These are phyloP conservation scores for Trichomalopsis sarcophagae DNA, from an alignment of 1,140 invertebrate species.

Conservation along the genomic window DNA sequence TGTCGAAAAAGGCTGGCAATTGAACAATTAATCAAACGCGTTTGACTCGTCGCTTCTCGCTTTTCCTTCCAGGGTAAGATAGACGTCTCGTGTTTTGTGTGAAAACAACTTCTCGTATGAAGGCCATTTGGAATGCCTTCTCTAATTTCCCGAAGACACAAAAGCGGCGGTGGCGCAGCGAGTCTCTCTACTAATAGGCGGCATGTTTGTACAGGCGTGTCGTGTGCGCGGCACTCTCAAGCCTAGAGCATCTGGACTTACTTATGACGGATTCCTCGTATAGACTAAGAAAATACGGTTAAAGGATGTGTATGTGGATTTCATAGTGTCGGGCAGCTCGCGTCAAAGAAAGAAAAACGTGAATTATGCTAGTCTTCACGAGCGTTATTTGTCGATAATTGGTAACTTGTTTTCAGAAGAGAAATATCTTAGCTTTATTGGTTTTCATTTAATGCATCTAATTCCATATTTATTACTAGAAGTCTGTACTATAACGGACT, in stretches of 20 bases:
- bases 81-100: slow-evolving; percentile 41
- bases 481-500: background rate
- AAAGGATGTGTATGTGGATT: slow-evolving; percentile 17
- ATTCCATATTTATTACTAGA: too few relatives aligned
- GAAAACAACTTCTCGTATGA: slow-evolving; percentile 37
- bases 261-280: background rate
- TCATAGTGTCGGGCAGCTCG: background rate
- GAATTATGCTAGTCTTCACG: background rate
- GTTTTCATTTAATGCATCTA: too few relatives aligned
- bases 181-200: slow-evolving; percentile 34
- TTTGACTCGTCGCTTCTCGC: slow-evolving; percentile 8
- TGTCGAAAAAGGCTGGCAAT: background rate
- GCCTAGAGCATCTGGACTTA: slow-evolving; percentile 28
- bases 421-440: too few relatives aligned
- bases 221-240: background rate
- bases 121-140: background rate
- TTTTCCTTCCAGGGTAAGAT: background rate
- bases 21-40: slow-evolving; percentile 23
- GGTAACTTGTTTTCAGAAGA: too few relatives aligned
- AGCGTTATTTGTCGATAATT: background rate
- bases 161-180: slow-evolving; percentile 12
- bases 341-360: background rate
- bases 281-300: background rate
- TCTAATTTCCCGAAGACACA: slow-evolving; percentile 46
- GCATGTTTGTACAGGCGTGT: slow-evolving; percentile 35